Evolutionary conservation across 2,888 invertebrate species (phyloP).

Genomic region (Vanessa cardui): DNA sequence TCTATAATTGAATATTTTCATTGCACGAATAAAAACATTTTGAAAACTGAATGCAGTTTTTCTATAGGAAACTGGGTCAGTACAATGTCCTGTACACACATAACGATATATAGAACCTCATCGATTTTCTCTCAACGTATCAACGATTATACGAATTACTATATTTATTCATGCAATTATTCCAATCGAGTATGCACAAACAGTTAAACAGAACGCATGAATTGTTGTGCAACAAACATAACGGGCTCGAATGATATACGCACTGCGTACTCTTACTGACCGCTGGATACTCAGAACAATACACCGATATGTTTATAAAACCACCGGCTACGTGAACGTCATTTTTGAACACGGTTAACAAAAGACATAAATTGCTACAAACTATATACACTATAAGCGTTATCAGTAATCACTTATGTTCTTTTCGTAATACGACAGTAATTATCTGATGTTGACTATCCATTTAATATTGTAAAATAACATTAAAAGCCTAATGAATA

Average conservation of each 20-base stretch:
- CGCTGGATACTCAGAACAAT: background rate
- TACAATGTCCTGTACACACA: background rate
- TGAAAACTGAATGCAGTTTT: too few relatives aligned
- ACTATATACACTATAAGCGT: too few relatives aligned
- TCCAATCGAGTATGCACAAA: constrained; percentile 20
- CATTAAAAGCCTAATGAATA: too few relatives aligned
- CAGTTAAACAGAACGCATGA: constrained; percentile 18
- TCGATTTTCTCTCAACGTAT: constrained; percentile 18
- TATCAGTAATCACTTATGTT: too few relatives aligned
- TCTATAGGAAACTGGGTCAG: background rate
- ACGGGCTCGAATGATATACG: constrained; percentile 19
- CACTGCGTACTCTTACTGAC: constrained; percentile 1
- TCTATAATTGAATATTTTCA: too few relatives aligned
- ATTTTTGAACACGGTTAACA: background rate
- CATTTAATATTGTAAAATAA: too few relatives aligned
- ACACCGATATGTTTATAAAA: background rate
- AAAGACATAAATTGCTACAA: too few relatives aligned
- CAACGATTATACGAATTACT: constrained; percentile 6
- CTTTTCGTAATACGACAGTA: too few relatives aligned
- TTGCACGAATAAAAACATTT: too few relatives aligned
- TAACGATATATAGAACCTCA: background rate
- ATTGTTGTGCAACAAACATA: constrained; percentile 20
- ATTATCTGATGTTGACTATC: too few relatives aligned
- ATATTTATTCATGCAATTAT: constrained; percentile 26
- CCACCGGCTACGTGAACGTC: too few relatives aligned